Percentiles rank a stretch among this genome's conserved stretches.
These are phyloP conservation scores for Hylaea fasciaria DNA, from an alignment of 2,888 invertebrate species.

Conservation along the genomic window DNA sequence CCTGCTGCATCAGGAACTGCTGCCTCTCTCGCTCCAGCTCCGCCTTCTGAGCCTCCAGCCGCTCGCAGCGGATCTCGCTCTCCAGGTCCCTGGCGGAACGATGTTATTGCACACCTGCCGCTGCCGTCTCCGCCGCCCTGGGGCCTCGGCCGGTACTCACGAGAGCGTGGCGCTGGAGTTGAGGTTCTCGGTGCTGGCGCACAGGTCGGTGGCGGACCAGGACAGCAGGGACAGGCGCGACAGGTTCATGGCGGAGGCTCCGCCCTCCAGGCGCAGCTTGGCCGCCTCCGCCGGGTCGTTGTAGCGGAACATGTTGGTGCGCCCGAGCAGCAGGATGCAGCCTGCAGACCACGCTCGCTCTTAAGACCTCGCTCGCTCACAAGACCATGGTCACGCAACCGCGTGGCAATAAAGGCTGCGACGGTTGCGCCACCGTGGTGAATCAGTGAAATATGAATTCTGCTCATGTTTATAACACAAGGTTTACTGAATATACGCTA, in stretches of 20 bases:
- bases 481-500: too few species aligned
- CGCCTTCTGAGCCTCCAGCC: conserved; percentile 86
- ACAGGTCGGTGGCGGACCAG: conserved; percentile 93
- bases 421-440: too few species aligned
- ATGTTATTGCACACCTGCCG: too few species aligned
- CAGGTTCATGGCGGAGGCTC: conserved; percentile 89
- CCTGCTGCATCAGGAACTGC: conserved; percentile 85
- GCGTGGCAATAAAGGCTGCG: too few species aligned
- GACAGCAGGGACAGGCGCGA: conserved; percentile 92
- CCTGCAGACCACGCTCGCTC: conserved; percentile 73
- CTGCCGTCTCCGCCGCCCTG: too few species aligned
- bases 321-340: conserved; percentile 90
- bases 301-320: conserved; percentile 93
- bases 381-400: too few species aligned
- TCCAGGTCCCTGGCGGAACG: conserved; percentile 67
- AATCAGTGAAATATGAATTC: too few species aligned
- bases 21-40: conserved; percentile 86
- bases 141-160: too few species aligned
- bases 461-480: too few species aligned
- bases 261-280: conserved; percentile 90
- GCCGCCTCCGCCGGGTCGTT: conserved; percentile 96
- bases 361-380: not conserved
- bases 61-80: conserved; percentile 84
- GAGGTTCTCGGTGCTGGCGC: conserved; percentile 88
- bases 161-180: conserved; percentile 70